phyloP scores from a whole-genome alignment of 1,140 invertebrate species.

The Brachionus calyciflorus region DNA sequence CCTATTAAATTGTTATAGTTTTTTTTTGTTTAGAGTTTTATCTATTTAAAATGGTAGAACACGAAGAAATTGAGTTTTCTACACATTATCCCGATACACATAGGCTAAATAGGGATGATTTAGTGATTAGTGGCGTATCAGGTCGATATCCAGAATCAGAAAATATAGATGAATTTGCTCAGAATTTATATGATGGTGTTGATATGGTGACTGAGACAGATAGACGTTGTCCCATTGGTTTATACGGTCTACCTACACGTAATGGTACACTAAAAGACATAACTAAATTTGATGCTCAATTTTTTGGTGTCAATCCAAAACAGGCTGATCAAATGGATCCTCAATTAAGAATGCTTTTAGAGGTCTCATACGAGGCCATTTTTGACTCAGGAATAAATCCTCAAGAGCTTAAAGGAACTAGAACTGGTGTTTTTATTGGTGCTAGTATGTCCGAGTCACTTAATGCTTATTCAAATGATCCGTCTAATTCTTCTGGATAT shows the following conservation, averaged over 20 bases:
- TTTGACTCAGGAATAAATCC: constrained; percentile 88
- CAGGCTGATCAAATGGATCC: constrained; percentile 94
- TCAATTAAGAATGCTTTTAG: constrained; percentile 81
- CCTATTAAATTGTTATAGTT: too few relatives aligned
- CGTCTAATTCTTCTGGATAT: constrained; percentile 76
- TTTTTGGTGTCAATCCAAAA: constrained; percentile 86
- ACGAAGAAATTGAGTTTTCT: too few relatives aligned
- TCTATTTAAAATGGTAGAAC: too few relatives aligned
- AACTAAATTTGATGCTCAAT: constrained; percentile 80
- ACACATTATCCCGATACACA: too few relatives aligned
- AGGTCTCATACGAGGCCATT: constrained; percentile 88
- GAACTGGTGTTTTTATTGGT: constrained; percentile 85
- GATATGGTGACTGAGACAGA: constrained; percentile 85
- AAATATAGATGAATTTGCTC: constrained; percentile 80
- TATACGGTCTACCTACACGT: constrained; percentile 77
- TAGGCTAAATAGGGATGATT: constrained; percentile 65
- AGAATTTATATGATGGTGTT: constrained; percentile 76
- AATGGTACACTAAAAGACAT: constrained; percentile 86
- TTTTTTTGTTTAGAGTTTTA: too few relatives aligned
- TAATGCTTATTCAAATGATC: constrained; percentile 68
- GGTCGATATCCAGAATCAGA: constrained; percentile 82
- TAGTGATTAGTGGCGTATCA: constrained; percentile 83
- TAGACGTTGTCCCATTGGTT: constrained; percentile 71
- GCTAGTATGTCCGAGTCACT: constrained; percentile 80
- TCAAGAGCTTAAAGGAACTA: constrained; percentile 72